Conservation (phyloP, 2,113 vertebrate species). For the Anas platyrhynchos region DNA sequence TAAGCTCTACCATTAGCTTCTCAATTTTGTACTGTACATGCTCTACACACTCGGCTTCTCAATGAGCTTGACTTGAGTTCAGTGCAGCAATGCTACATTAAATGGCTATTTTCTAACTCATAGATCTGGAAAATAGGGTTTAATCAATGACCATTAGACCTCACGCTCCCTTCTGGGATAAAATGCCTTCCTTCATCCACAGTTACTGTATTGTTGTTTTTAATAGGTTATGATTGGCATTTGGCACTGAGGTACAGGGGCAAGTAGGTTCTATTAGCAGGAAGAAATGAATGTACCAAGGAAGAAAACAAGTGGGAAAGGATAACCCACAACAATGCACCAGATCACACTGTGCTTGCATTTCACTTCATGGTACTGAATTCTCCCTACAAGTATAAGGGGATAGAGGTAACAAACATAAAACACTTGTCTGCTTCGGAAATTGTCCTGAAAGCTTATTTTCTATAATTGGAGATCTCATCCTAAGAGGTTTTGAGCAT, state of each 20-base stretch:
- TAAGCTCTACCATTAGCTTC: background rate
- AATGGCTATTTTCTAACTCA: slow-evolving; percentile 76
- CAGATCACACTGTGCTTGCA: background rate
- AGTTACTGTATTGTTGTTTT: background rate
- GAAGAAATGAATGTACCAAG: slow-evolving; percentile 12
- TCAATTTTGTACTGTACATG: background rate
- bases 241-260: background rate
- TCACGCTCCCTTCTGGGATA: slow-evolving; percentile 33
- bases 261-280: background rate
- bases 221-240: slow-evolving; percentile 35
- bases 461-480: background rate
- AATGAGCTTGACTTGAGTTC: slow-evolving; percentile 21
- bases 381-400: background rate
- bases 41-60: background rate
- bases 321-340: background rate
- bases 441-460: background rate
- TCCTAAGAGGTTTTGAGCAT: background rate
- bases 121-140: slow-evolving; percentile 72
- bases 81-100: slow-evolving; percentile 60
- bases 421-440: background rate
- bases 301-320: slow-evolving; percentile 12
- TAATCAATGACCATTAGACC: slow-evolving; percentile 75
- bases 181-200: slow-evolving; percentile 56
- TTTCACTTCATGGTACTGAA: slow-evolving; percentile 1
- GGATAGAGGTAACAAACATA: background rate